Evolutionary conservation across 2,797 vertebrate genomes (phyloP).

Genomic region (Moxostoma hubbsi): DNA sequence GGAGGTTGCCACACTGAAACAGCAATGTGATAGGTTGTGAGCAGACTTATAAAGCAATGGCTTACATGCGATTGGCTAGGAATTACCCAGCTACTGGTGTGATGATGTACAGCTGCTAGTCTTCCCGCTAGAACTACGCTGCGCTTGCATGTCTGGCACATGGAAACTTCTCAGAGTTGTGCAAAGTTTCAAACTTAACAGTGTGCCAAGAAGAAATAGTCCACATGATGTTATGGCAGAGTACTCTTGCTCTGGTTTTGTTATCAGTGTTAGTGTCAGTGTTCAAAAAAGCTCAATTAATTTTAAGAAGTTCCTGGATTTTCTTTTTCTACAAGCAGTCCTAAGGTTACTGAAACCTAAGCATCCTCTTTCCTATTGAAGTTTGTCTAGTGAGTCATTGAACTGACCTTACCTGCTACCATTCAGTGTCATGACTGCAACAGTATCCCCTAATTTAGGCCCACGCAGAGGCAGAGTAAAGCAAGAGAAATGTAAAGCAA

Average conservation of each 20-base stretch:
- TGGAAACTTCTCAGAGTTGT: slow-evolving; percentile 1
- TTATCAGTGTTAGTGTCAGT: not conserved
- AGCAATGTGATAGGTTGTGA: too few species aligned
- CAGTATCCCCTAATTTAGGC: slow-evolving; percentile 48
- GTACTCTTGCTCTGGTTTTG: not conserved
- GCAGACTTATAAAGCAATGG: too few species aligned
- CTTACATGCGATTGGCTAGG: too few species aligned
- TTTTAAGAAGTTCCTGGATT: not conserved
- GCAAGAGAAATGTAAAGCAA: slow-evolving; percentile 28
- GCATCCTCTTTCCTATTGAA: not conserved
- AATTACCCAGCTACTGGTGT: too few species aligned
- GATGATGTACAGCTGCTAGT: too few species aligned
- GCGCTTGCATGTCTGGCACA: slow-evolving; percentile 1
- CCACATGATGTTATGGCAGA: not conserved
- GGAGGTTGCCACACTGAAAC: too few species aligned
- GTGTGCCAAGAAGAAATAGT: not conserved
- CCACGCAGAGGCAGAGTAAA: slow-evolving; percentile 35
- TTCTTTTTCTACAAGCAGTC: not conserved
- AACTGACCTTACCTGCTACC: not conserved
- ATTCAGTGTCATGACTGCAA: slow-evolving; percentile 3
- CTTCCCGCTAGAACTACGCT: too few species aligned
- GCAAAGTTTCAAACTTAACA: not conserved
- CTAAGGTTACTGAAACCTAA: not conserved
- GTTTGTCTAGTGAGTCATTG: not conserved
- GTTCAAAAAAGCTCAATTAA: slow-evolving; percentile 5